Conservation (phyloP, 2,113 vertebrate species). For the Apodemus sylvaticus region DNA sequence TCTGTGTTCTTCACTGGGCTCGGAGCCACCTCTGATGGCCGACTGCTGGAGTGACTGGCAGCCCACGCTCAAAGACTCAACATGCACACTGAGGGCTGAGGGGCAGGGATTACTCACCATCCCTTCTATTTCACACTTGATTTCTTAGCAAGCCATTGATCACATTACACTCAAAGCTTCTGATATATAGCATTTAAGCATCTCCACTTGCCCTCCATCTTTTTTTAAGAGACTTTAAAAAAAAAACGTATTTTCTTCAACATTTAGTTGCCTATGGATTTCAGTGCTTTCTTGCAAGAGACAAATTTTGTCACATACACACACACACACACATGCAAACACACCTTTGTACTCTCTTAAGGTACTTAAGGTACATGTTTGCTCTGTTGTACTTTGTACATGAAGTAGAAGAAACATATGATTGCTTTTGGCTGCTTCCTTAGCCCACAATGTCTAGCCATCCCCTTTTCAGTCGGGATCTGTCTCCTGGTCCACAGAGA, state of each 20-base stretch:
- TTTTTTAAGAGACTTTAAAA: not conserved
- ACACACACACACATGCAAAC: not conserved
- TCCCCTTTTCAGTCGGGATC: not conserved
- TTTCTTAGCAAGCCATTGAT: slow-evolving; percentile 11
- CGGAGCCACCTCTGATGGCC: not conserved
- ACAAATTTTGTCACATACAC: not conserved
- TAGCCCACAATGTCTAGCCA: not conserved
- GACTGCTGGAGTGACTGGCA: not conserved
- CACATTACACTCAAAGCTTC: not conserved
- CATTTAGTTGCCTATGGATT: not conserved
- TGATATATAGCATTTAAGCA: slow-evolving; percentile 5
- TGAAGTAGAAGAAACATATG: not conserved
- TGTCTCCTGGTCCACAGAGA: not conserved
- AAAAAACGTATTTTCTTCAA: not conserved
- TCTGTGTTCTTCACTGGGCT: rapidly evolving
- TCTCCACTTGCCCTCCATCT: not conserved
- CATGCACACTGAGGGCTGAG: not conserved
- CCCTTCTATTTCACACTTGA: slow-evolving; percentile 20
- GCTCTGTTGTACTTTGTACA: not conserved
- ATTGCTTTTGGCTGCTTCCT: not conserved
- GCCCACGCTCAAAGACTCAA: not conserved
- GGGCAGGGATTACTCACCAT: not conserved
- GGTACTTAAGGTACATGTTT: not conserved
- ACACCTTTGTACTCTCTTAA: not conserved
- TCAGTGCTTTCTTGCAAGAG: not conserved